These are phyloP conservation scores for Aricia agestis DNA, from an alignment of 1,140 invertebrate species.

Conservation along the genomic window DNA sequence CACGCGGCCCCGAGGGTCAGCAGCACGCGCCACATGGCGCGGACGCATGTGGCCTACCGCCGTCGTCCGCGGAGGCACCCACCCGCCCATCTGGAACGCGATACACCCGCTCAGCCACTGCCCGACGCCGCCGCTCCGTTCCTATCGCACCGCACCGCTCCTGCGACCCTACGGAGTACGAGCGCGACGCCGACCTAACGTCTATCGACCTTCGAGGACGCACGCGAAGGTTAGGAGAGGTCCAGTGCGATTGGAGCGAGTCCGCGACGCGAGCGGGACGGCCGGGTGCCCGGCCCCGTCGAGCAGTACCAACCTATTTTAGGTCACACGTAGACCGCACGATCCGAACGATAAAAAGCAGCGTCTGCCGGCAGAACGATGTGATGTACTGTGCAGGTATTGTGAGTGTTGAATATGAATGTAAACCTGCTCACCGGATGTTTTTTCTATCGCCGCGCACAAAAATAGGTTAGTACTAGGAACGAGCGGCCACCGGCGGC, in stretches of 20 bases:
- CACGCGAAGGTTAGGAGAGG: constrained; percentile 52
- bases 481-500: constrained; percentile 60
- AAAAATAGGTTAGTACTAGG: constrained; percentile 69
- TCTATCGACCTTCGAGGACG: constrained; percentile 5
- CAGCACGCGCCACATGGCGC: constrained; percentile 71
- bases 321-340: constrained; percentile 24
- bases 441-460: constrained; percentile 42
- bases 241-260: constrained; percentile 68
- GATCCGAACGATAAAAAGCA: no score
- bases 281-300: constrained; percentile 53
- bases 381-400: constrained; percentile 16
- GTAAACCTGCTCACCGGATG: constrained; percentile 42
- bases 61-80: constrained; percentile 54
- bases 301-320: constrained; percentile 65
- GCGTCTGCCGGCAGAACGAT: constrained; percentile 7
- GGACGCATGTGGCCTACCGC: constrained; percentile 69
- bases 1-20: constrained; percentile 70
- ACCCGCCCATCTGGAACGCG: constrained; percentile 68
- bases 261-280: constrained; percentile 51
- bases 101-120: constrained; percentile 66
- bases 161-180: constrained; percentile 34
- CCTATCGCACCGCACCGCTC: constrained; percentile 67
- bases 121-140: constrained; percentile 44
- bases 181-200: constrained; percentile 15
- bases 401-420: constrained; percentile 19